Base-by-base conservation (phyloP, 2,797 vertebrate genomes). In the Rhinoraja longicauda region DNA sequence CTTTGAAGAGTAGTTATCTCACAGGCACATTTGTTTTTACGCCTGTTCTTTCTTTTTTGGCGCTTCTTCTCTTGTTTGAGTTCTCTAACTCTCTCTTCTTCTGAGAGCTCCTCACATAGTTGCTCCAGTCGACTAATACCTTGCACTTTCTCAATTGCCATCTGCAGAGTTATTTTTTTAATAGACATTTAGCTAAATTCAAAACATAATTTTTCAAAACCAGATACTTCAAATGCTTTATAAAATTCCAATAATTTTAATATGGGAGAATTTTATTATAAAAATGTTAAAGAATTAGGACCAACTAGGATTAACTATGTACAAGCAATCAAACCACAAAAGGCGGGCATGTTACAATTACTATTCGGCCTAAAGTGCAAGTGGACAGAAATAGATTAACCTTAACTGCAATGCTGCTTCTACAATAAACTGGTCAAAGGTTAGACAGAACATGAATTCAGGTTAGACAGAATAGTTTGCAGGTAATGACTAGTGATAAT, bases 11-110 rank as follows among this genome's bases (percentile, higher is more conserved):
- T 94, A 93, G 97, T 95, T 93, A 96, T 95, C 94, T 98, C 97
- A 93, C 97, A 98, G 62, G 96, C 96, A 90, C 98, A 98, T 94
- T 99, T 99, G 95, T 99, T 99, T 97, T 99, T 99, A 95, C 98
- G 96, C 5, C 98, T 96, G 93, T 99, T 99, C 96, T 99, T 99
- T 72, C 98, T 96, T 94, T 99, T 99, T 95, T 99, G 98, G 93
- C 98, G 97, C 94, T 99, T 99, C 95, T 99, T 99, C 96, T 99
- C 98, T 94, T 98, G 98, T 94, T 99, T 99, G 6, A 99, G 97
- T 95, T 99, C 98, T 95, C 98, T 97, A 93, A 97, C 98, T 93
- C 98, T 95, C 95, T 99, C 98, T 93, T 99, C 98, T 95, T 99
- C 98, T 1, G 98, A 99, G 93, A 99, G 97, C 94, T 99, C 98